Conservation (phyloP, 2,797 vertebrate species). For the Dendrocincla fuliginosa region DNA sequence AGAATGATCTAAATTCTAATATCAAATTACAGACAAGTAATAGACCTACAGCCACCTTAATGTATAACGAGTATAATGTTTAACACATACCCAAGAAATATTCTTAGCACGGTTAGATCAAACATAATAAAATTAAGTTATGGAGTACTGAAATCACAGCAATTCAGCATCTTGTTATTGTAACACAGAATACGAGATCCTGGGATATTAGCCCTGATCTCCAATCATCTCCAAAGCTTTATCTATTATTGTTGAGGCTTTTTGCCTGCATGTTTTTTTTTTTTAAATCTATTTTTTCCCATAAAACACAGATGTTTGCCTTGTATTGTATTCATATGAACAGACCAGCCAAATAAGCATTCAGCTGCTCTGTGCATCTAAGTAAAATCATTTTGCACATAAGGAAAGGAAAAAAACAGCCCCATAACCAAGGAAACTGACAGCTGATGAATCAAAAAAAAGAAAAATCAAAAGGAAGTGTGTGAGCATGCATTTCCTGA, state of each 20-base stretch:
- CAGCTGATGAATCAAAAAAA: not conserved
- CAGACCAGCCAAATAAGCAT: not conserved
- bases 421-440: not conserved
- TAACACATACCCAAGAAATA: not conserved
- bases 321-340: not conserved
- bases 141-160: not conserved
- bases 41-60: not conserved
- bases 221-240: not conserved
- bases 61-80: not conserved
- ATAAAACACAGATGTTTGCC: slow-evolving; percentile 8
- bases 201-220: not conserved
- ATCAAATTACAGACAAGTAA: not conserved
- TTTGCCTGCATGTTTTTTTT: not conserved
- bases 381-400: not conserved
- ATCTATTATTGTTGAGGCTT: not conserved
- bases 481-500: not conserved
- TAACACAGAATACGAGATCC: not conserved
- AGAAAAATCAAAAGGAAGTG: not conserved
- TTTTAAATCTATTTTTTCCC: not conserved
- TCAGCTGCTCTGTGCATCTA: not conserved
- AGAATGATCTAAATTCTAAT: not conserved
- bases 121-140: slow-evolving; percentile 15
- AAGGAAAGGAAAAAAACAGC: not conserved
- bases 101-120: not conserved
- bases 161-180: not conserved